Base-by-base conservation (phyloP, 2,113 vertebrate genomes). In the Cynopterus brachyotis region DNA sequence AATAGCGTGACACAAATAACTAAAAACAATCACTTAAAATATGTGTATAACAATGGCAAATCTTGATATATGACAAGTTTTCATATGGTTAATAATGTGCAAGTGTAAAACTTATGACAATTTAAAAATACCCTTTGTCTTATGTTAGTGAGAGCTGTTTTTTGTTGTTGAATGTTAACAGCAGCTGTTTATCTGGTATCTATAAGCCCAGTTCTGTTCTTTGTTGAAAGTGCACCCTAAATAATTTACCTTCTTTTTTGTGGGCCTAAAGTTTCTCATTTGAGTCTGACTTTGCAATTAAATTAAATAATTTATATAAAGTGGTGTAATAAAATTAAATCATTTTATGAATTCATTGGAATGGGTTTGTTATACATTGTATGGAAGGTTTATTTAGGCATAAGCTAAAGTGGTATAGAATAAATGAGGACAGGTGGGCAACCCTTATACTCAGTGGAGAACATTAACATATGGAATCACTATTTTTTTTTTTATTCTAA, bases 121-220 rank as follows among this genome's bases (percentile, higher is more conserved):
- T 60, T 91, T 80, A 0, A 24, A 81, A 75, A 75, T 76, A 87
- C 37, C 0, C 7, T 55, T 45, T 91, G 28, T n/a, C 35, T 69
- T 69, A 7, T 35, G 4, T 64, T 53, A 81, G 22, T 9, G 16
- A 40, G 19, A 72, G 6, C 4, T 75, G 3, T 22, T 40, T n/a
- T 30, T 66, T 69, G 26, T 78, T 10, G 1, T 60, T 30, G 4
- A 45, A 35, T 22, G 59, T 6, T 10, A 47, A 40, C 6, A 53
- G 9, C 2, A 15, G 30, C 22, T 62, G 5, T 13, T 35, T 15
- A 50, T 10, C 9, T 37, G 3, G 2, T 13, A 3, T 37, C 1
- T 47, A 0, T 57, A 47, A 42, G 35, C 5, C 37, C 8, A 83
- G 9, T 4, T 86, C 12, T 32, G 4, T 24, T 64, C 19, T 12